Percentiles rank a stretch among this genome's conserved stretches.
These are phyloP conservation scores for Uromys caudimaculatus DNA, from an alignment of 2,797 vertebrate genomes.

Conservation along the genomic window DNA sequence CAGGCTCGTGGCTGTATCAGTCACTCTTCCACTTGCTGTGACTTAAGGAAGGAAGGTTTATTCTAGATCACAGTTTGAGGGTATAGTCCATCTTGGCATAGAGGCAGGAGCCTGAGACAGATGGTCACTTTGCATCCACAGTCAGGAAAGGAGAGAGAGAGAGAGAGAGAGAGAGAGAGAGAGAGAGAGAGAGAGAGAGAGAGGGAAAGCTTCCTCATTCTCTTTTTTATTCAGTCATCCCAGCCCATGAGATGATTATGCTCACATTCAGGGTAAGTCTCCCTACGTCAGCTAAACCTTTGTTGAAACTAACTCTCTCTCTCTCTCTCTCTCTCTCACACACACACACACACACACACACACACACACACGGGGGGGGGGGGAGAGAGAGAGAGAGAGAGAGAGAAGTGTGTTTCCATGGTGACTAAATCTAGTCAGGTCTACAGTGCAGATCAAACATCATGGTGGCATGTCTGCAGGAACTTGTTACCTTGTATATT, in stretches of 20 bases:
- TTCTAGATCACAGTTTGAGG: not conserved
- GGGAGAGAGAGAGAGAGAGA: not conserved
- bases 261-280: not conserved
- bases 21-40: not conserved
- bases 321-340: not conserved
- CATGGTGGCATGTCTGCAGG: not conserved
- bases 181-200: not conserved
- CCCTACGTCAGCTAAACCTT: not conserved
- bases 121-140: not conserved
- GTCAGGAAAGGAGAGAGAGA: not conserved
- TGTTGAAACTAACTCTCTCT: not conserved
- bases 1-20: accelerated
- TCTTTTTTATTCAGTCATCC: not conserved
- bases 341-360: not conserved
- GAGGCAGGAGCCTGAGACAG: not conserved
- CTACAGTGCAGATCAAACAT: not conserved
- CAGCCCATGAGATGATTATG: not conserved
- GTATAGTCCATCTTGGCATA: not conserved
- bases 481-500: not conserved
- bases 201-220: not conserved
- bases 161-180: not conserved
- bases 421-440: not conserved
- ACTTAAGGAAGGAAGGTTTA: not conserved
- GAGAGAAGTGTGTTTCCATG: not conserved
- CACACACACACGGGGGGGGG: not conserved